Base-by-base conservation (phyloP, 2,888 invertebrate species). In the Volucella inanis region DNA sequence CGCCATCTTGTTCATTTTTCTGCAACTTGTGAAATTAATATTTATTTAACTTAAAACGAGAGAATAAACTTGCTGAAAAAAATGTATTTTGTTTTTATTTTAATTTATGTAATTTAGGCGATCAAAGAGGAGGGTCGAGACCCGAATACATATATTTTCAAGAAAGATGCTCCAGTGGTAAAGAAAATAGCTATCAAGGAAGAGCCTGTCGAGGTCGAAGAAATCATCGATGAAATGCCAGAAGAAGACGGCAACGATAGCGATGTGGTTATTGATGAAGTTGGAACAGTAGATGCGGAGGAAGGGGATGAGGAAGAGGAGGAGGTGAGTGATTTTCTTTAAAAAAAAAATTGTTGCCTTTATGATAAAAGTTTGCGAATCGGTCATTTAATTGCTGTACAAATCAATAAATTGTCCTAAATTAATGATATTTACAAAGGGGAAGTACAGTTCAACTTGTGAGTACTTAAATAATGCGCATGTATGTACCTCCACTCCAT, bases 121-220 rank as follows among this genome's bases (percentile, higher is more conserved):
- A 89, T 94, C 64, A 93, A 93, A 89, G 94, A 95, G 12, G 95
- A 96, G 90, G 96, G 96, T 3, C 92, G 94, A 78, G 95, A 97
- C 93, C 96, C 97, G 2, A 95, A 94, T 9, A 95, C 94, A 39
- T 95, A 94, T 90, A 90, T 94, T 52, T 96, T 96, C 92, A 94
- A 94, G 93, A 61, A 89, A 91, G 2, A 61, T 10, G 3, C 31
- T 8, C 52, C 55, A 8, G 47, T 12, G 0, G 8, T 50, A 1
- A 55, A 76, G 11, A 64, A 64, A 3, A 12, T 55, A 15, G n/a
- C 57, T 38, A 84, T 89, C 0, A 89, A 90, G 65, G 85, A 89
- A 15, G 90, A 89, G 68, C 88, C 89, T 0, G 0, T 87, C 0
- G 90, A 91, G 3, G 10, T 89, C 74, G 93, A 92, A 38, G 91